A percentile compares a stretch with the other conserved stretches of the same genome.
Conservation (phyloP, 1,140 invertebrate species). For the Drosophila kanapiae region DNA sequence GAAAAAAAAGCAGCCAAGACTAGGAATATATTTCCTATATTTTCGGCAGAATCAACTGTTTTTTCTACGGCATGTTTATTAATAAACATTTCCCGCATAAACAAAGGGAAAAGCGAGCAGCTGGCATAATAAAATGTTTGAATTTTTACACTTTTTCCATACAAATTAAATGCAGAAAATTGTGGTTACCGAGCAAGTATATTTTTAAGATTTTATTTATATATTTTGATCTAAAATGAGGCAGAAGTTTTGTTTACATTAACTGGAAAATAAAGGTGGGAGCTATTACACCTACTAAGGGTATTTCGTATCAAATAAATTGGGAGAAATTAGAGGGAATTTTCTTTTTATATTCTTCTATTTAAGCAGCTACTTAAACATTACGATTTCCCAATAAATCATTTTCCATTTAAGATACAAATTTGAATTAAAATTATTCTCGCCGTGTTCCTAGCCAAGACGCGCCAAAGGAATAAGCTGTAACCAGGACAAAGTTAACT, state of each 20-base stretch:
- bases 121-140: constrained; percentile 6
- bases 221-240: too few species aligned
- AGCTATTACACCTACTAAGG: not conserved
- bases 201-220: not conserved
- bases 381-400: too few species aligned
- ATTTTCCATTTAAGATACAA: too few species aligned
- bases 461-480: constrained; percentile 8
- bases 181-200: not conserved
- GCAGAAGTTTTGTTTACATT: not conserved
- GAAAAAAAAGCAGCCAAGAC: not conserved
- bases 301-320: not conserved
- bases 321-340: fast-evolving
- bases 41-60: not conserved
- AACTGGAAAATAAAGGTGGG: not conserved
- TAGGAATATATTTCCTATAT: not conserved
- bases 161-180: not conserved
- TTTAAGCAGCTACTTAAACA: not conserved
- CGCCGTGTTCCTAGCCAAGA: constrained; percentile 10
- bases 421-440: constrained; percentile 5
- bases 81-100: constrained; percentile 7
- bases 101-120: not conserved
- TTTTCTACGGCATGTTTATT: not conserved
- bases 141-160: not conserved
- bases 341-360: not conserved
- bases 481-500: constrained; percentile 38